phyloP scores from a whole-genome alignment of 2,888 invertebrate genomes.

The Sturmia bella region DNA sequence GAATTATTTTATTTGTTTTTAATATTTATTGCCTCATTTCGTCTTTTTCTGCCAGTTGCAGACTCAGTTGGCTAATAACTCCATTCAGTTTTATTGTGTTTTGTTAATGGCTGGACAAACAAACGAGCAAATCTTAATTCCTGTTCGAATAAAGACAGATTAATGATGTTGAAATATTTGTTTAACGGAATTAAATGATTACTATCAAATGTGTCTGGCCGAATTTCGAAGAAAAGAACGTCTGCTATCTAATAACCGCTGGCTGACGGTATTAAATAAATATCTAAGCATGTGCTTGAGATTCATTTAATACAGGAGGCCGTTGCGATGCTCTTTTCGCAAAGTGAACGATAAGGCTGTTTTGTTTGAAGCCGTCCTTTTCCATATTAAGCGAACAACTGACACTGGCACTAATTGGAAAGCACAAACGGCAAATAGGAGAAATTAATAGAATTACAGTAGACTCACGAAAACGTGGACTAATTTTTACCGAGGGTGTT shows the following conservation, averaged over 20 bases:
- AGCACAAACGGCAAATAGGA: constrained; percentile 2
- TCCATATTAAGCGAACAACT: neutral
- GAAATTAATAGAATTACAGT: constrained; percentile 15
- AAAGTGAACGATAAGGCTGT: constrained; percentile 4
- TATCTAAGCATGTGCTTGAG: constrained; percentile 11
- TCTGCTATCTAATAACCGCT: constrained; percentile 3
- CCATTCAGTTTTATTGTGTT: constrained; percentile 20
- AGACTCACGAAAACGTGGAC: no score
- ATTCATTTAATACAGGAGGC: constrained; percentile 1
- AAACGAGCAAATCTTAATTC: constrained; percentile 4
- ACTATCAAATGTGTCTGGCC: constrained; percentile 9
- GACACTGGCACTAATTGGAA: constrained; percentile 16
- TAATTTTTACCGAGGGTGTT: no score
- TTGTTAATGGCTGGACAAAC: neutral
- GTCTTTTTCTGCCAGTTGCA: neutral
- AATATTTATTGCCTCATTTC: constrained; percentile 14
- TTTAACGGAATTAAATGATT: constrained; percentile 56
- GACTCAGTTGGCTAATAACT: constrained; percentile 16
- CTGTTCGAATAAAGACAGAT: constrained; percentile 42
- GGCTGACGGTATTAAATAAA: constrained; percentile 33
- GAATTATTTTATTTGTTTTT: constrained; percentile 21
- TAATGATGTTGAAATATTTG: constrained; percentile 63
- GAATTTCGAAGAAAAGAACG: constrained; percentile 11
- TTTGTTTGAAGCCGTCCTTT: constrained; percentile 25
- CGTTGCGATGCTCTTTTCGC: neutral